Base-by-base conservation (phyloP, 1,140 invertebrate genomes). In the Dinoponera quadriceps region DNA sequence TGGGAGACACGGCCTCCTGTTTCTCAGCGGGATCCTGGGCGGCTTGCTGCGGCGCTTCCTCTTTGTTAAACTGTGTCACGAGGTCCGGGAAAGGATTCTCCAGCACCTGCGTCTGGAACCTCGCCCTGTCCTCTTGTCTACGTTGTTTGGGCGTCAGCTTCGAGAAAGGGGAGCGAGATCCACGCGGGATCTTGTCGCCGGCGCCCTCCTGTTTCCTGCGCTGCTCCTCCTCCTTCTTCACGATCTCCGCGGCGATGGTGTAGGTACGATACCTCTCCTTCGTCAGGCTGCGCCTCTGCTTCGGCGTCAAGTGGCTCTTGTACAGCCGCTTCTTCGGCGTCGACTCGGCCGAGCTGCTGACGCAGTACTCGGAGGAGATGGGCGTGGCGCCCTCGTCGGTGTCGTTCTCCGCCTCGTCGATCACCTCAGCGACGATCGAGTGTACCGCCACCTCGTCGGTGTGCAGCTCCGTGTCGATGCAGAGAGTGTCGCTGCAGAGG, bases 261-360 rank as follows among this genome's bases (percentile, higher is more conserved):
- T 97, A 97, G 0, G 97, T 98, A 90, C 96, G 96, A 88, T 96
- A 98, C 69, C 97, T 95, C 86, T 97, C 97, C 90, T 97, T 97
- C 1, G 96, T 95, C 27, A 96, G 89, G 57, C 95, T 96, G 75
- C 97, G 93, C 89, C 96, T 97, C 88, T 97, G 96, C 92, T 97
- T 97, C 0, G 97, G 97, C 0, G 97, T 97, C 59, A 97, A 89
- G 16, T 95, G 93, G 60, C 62, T 89, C 78, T 95, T 95, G 1
- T 90, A 94, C 5, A 74, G 54, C 13, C 92, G 93, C 88, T 95
- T 96, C 85, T 96, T 97, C 0, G 96, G 96, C 0, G 96, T 97
- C 0, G 96, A 96, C 84, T 97, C 96, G 0, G 95, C 95, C 14
- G 96, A 97, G 87, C 96, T 97, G 33, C 90, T 92, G 0, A 87